Evolutionary conservation across 2,797 vertebrate species (phyloP).

Genomic region (Anomalospiza imberbis): DNA sequence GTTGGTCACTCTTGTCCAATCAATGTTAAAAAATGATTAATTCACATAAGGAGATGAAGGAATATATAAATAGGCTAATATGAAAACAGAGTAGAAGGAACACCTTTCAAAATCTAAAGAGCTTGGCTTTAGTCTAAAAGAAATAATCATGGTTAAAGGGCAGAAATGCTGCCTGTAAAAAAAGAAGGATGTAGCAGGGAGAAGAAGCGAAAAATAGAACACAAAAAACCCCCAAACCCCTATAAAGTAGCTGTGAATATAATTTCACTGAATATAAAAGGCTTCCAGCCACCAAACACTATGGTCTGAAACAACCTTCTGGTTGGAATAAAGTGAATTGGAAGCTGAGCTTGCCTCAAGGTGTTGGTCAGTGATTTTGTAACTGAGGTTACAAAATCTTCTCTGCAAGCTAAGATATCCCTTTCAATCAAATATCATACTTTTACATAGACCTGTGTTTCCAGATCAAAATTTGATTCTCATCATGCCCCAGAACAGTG

Average conservation of each 20-base stretch:
- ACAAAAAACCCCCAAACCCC: neutral
- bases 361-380: neutral
- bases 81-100: neutral
- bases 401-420: neutral
- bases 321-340: neutral
- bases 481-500: fast-evolving
- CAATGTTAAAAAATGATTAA: neutral
- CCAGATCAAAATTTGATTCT: neutral
- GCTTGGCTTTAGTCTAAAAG: neutral
- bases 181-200: neutral
- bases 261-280: neutral
- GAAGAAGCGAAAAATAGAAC: neutral
- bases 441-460: neutral
- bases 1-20: neutral
- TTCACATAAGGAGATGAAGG: neutral
- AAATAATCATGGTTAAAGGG: neutral
- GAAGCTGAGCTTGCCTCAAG: neutral
- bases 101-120: neutral
- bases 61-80: neutral
- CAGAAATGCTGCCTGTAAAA: neutral
- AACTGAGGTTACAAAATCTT: neutral
- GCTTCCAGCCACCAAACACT: neutral
- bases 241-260: neutral
- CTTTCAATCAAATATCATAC: neutral
- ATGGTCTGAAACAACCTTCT: neutral